Evolutionary conservation across 1,140 invertebrate species (phyloP), one percentile per base, ranked within the genome.

Genomic region (Cydia splendana): DNA sequence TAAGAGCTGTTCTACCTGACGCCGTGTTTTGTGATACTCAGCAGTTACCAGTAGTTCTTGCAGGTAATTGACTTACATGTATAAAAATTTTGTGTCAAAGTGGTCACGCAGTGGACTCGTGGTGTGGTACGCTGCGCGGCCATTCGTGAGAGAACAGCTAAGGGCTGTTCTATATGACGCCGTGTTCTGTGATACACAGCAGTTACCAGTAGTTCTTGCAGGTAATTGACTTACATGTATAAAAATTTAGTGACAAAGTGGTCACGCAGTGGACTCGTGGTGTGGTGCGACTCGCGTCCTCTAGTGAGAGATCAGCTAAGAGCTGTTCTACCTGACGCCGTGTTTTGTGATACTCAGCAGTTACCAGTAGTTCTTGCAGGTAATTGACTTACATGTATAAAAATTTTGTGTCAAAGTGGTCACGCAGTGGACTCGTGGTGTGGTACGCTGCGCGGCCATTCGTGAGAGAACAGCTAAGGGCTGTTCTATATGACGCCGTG

Each of bases 371-470:
- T 87, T 42, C 77, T 91, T 75, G 76, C 77, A 53, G 81, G 88
- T 90, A 77, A 88, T 80, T 81, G 12, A 15, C n/a, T 15, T 48
- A 10, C n/a, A n/a, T n/a, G n/a, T n/a, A n/a, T n/a, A n/a, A n/a
- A n/a, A n/a, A n/a, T n/a, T n/a, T n/a, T n/a, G 89, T 88, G 6
- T 34, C 78, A 15, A 86, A 92, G 69, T 92, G 88, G 90, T 87
- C 85, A 4, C 80, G 45, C 0, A 76, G 76, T 12, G 88, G 88
- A 0, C 78, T 77, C 5, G 82, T 92, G 6, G 67, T 92, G 0
- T 92, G 89, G 88, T 89, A 85, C 18, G 81, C 88, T 71, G 84
- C 80, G 2, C 84, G n/a, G n/a, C n/a, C n/a, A n/a, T 78, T 1
- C 80, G 76, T 92, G 48, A 84, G 82, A 65, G 82, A 87, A 3